These are phyloP conservation scores for Chlorodrepanis virens DNA, from an alignment of 2,113 vertebrate genomes.

Conservation along the genomic window DNA sequence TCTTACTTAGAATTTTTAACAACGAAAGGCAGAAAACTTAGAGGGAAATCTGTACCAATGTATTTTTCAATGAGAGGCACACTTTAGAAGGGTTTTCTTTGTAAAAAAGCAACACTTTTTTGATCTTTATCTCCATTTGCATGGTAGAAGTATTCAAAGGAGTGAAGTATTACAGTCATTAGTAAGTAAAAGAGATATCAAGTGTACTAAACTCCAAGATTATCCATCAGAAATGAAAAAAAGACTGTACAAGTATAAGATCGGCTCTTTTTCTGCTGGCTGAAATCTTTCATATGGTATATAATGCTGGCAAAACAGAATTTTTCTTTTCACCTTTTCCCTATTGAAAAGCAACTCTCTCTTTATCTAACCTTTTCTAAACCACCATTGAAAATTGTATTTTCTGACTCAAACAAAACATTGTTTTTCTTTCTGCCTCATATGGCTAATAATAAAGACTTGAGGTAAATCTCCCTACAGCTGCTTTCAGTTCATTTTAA, in stretches of 20 bases:
- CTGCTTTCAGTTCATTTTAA: conserved; percentile 94
- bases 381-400: conserved; percentile 72
- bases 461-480: conserved; percentile 91
- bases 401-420: conserved; percentile 82
- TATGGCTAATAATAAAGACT: conserved; percentile 90
- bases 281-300: conserved; percentile 15
- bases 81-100: not conserved
- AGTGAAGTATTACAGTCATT: conserved; percentile 25
- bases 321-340: conserved; percentile 67
- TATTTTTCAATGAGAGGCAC: not conserved
- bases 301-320: conserved; percentile 53
- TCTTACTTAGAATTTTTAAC: not conserved
- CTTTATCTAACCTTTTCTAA: conserved; percentile 76
- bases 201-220: conserved; percentile 27
- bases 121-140: conserved; percentile 45
- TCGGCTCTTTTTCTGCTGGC: not conserved
- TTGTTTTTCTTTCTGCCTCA: conserved; percentile 87
- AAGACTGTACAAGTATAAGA: not conserved
- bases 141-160: conserved; percentile 32
- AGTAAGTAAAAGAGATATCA: conserved; percentile 45
- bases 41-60: not conserved
- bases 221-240: conserved; percentile 56
- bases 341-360: conserved; percentile 22
- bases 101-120: not conserved
- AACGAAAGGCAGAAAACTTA: not conserved